phyloP scores from a whole-genome alignment of 2,888 invertebrate species.

The Agrotis segetum region DNA sequence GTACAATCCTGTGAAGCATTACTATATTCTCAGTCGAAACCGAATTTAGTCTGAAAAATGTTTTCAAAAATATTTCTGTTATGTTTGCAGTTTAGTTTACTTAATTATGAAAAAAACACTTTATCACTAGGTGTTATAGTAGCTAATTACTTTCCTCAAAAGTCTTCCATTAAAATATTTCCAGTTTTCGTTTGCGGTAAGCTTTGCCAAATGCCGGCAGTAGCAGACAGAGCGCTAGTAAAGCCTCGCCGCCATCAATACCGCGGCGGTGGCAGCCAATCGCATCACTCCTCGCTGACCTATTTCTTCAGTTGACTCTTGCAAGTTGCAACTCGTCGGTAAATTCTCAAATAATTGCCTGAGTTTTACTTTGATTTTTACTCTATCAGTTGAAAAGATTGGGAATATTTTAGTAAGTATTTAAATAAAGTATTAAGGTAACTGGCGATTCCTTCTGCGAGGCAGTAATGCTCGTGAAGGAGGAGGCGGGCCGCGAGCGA shows the following conservation, averaged over 20 bases:
- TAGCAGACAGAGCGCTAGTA: conserved; percentile 39
- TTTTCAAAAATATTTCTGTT: no score
- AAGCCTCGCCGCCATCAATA: conserved; percentile 46
- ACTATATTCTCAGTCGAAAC: no score
- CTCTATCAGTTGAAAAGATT: conserved; percentile 1
- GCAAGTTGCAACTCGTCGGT: conserved; percentile 39
- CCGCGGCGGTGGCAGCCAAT: conserved; percentile 35
- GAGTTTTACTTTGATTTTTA: conserved; percentile 43
- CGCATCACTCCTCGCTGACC: conserved; percentile 47
- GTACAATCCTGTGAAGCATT: no score
- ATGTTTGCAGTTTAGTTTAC: no score
- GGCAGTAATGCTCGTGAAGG: no score
- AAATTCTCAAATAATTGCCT: conserved; percentile 27
- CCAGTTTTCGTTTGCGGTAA: conserved; percentile 3
- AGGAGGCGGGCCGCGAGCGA: no score
- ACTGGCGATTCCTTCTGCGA: no score
- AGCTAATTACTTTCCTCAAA: not conserved
- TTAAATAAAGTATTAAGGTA: not conserved
- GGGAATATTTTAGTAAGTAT: conserved; percentile 5
- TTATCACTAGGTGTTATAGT: not conserved
- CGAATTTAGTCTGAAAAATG: no score
- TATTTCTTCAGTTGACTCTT: conserved; percentile 43
- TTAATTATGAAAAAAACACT: no score
- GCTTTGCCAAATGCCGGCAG: conserved; percentile 25
- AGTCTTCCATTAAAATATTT: not conserved